Percentiles rank a stretch among this genome's conserved stretches.
phyloP scores from a whole-genome alignment of 1,140 invertebrate genomes.

The Ptiloglossa arizonensis region DNA sequence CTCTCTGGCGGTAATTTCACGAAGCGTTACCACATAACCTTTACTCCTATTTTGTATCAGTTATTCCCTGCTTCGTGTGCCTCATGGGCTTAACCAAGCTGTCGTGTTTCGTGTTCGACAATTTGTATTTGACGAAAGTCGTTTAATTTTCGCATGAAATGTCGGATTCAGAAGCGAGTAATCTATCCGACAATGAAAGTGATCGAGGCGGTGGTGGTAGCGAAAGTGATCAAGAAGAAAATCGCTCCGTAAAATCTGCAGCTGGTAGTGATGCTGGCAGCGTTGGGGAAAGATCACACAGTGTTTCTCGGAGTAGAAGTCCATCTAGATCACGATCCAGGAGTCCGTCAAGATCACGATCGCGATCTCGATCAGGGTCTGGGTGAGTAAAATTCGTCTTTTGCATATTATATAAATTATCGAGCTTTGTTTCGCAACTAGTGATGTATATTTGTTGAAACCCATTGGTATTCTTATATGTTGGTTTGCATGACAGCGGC shows the following conservation, averaged over 20 bases:
- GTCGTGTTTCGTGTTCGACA: not conserved
- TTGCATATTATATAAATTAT: not conserved
- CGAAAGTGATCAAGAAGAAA: constrained; percentile 65
- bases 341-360: constrained; percentile 64
- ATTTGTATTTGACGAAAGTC: not conserved
- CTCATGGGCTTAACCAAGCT: not conserved
- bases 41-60: not conserved
- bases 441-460: not conserved
- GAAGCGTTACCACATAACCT: not conserved
- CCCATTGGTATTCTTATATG: not conserved
- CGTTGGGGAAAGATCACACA: constrained; percentile 51
- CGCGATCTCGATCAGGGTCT: constrained; percentile 65
- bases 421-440: not conserved
- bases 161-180: constrained; percentile 72
- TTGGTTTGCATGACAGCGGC: no score
- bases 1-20: not conserved
- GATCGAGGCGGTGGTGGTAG: constrained; percentile 61
- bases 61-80: not conserved
- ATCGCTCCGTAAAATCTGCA: constrained; percentile 56
- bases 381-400: constrained; percentile 54
- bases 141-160: constrained; percentile 36
- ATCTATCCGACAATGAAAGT: constrained; percentile 67
- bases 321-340: constrained; percentile 64
- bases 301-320: constrained; percentile 64
- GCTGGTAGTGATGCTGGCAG: constrained; percentile 63